Base-by-base conservation (phyloP, 2,113 vertebrate species). In the Geothlypis trichas region DNA sequence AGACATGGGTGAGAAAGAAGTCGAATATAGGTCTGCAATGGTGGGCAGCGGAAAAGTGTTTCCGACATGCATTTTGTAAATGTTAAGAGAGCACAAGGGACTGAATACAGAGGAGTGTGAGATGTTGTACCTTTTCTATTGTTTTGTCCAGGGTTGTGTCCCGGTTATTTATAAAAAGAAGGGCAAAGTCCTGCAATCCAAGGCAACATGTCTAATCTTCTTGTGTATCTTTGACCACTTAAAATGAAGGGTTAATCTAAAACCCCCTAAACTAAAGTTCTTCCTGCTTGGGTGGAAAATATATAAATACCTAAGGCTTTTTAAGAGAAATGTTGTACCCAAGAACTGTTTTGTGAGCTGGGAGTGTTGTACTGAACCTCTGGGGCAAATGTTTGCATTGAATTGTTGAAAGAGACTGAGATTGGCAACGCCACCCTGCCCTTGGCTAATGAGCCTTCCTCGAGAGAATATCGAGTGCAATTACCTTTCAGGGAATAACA, bases 401-500 rank as follows among this genome's bases (percentile, higher is more conserved):
- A 94, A 94, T 93, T 90, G 92, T 92, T 96, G 92, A 95, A 95
- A 96, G 76, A 93, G 46, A 41, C 88, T 92, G 76, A 93, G 95
- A 95, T 78, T 95, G 90, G 94, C 94, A 96, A 97, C 87, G 5
- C 84, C 90, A 96, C 92, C 93, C 88, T 95, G 84, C 82, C 93
- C 87, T 94, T 82, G 92, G 94, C 94, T 97, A 93, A 93, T 93
- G 95, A 97, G 93, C 84, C 82, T 94, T 94, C 91, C 93, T 89
- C 57, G 61, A 66, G 93, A 93, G 95, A 96, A 96, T 96, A 96
- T 96, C 96, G 96, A 96, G 87, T 96, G 90, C 96, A 97, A 97
- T 97, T 96, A 96, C 94, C 94, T 97, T 95, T 95, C 92, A 92
- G 87, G 84, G 93, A 95, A 96, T 95, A 96, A 96, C 84, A 96